Base-by-base conservation (phyloP, 2,797 vertebrate species). In the Chaetodon trifasciatus region DNA sequence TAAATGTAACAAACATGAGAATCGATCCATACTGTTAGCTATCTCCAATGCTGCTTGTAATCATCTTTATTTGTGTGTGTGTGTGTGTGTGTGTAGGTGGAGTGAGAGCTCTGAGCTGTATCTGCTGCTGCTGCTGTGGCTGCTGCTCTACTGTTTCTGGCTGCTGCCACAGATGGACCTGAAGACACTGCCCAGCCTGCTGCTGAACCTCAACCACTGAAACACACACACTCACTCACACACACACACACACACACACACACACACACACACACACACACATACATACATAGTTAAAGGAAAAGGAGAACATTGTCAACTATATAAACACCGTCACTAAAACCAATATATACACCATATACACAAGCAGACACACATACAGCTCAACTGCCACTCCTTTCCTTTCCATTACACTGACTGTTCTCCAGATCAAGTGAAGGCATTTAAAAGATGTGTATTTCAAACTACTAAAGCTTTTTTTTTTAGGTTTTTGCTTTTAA, bases 121-220 rank as follows among this genome's bases (percentile, higher is more conserved):
- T 73, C 91, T 97, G 60, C 90, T 98, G 44, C 87, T 99, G 82
- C 93, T 98, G 84, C 94, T 98, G 79, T 99, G 98, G 98, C 89
- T 98, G 69, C 92, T 97, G 76, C 93, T 97, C 67, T 99, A 99
- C 93, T 99, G 97, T 92, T 91, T 97, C 78, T 92, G 97, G 90
- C 91, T 99, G 68, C 94, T 99, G 88, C 97, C 97, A 0, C 97
- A 98, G 89, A 93, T 99, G 81, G 96, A 98, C 84, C 78, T 96
- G 82, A 95, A 89, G 90, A 76, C 88, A 3, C 90, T 96, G 83
- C 94, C 93, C 37, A 74, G 89, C 63, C 86, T 94, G 74, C 88
- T 96, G 70, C 90, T 96, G 58, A 95, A 94, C 87, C 83, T 90
- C 28, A 70, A 91, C 19, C 85, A 84, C 82, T 95, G 81, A 93